phyloP scores from a whole-genome alignment of 2,113 vertebrate species.

The Varanus komodoensis region DNA sequence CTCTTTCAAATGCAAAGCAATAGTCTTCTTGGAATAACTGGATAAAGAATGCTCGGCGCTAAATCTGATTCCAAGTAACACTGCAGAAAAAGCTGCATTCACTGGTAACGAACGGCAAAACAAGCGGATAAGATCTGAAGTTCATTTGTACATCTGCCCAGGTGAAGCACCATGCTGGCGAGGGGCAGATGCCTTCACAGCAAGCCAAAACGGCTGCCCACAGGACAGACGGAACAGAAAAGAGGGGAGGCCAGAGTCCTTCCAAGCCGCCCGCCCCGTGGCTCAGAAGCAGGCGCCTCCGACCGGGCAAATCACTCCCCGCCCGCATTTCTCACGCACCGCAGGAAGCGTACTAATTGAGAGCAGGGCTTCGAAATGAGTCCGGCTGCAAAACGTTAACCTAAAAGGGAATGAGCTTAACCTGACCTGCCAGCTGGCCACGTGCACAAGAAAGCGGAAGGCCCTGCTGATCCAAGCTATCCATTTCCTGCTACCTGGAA shows the following conservation, averaged over 20 bases:
- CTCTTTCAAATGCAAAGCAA: slow-evolving; percentile 23
- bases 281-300: slow-evolving; percentile 58
- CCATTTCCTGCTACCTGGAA: slow-evolving; percentile 50
- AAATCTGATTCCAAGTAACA: slow-evolving; percentile 1
- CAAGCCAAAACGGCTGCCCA: slow-evolving; percentile 42
- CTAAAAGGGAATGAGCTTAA: slow-evolving; percentile 50
- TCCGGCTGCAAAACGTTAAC: slow-evolving; percentile 66
- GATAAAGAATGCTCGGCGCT: slow-evolving; percentile 26
- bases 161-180: not conserved
- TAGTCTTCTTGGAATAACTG: slow-evolving; percentile 1
- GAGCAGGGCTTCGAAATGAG: slow-evolving; percentile 55
- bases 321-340: slow-evolving; percentile 56
- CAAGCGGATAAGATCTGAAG: not conserved
- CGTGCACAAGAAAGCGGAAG: slow-evolving; percentile 52
- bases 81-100: slow-evolving; percentile 22
- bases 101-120: slow-evolving; percentile 25
- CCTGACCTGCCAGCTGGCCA: slow-evolving; percentile 52
- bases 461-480: slow-evolving; percentile 51
- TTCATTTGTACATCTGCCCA: not conserved
- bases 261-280: slow-evolving; percentile 41
- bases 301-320: slow-evolving; percentile 59
- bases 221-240: not conserved
- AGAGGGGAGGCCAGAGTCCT: slow-evolving; percentile 33
- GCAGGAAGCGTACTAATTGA: slow-evolving; percentile 69
- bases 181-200: slow-evolving; percentile 27